Conservation (phyloP, 2,113 vertebrate genomes). For the Oreochromis spilurus region DNA sequence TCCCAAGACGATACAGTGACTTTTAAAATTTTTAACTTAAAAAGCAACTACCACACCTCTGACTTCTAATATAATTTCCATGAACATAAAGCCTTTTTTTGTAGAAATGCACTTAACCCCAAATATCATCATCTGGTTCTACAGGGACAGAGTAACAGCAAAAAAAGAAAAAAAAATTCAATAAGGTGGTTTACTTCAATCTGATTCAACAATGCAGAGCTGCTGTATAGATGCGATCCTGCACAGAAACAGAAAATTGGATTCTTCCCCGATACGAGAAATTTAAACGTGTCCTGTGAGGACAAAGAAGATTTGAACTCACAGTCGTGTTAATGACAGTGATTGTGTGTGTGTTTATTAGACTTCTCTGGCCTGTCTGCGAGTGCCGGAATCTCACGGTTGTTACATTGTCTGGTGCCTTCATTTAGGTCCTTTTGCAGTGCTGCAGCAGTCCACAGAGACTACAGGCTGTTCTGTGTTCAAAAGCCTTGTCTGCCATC, state of each 20-base stretch:
- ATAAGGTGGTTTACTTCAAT: constrained; percentile 48
- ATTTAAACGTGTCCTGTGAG: constrained; percentile 1
- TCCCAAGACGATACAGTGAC: not conserved
- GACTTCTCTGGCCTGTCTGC: constrained; percentile 55
- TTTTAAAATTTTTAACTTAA: constrained; percentile 13
- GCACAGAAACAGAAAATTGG: constrained; percentile 30
- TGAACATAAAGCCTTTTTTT: constrained; percentile 24
- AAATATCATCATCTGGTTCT: constrained; percentile 60
- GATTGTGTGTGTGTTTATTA: constrained; percentile 59
- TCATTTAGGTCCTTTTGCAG: constrained; percentile 56
- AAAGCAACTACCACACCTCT: constrained; percentile 34
- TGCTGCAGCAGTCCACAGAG: constrained; percentile 47
- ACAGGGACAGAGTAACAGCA: constrained; percentile 23
- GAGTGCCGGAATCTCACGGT: constrained; percentile 31
- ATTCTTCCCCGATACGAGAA: constrained; percentile 33
- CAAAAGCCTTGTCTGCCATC: constrained; percentile 61
- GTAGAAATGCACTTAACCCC: constrained; percentile 23
- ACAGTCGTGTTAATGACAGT: constrained; percentile 47
- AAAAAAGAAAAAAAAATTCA: not conserved
- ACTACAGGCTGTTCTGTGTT: constrained; percentile 56
- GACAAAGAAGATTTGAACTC: constrained; percentile 6
- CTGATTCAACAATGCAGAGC: constrained; percentile 40
- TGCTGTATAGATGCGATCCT: constrained; percentile 32
- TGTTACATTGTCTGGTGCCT: constrained; percentile 55
- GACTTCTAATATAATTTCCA: constrained; percentile 35